phyloP scores from a whole-genome alignment of 2,113 vertebrate genomes.

The Pterocles burchelli region DNA sequence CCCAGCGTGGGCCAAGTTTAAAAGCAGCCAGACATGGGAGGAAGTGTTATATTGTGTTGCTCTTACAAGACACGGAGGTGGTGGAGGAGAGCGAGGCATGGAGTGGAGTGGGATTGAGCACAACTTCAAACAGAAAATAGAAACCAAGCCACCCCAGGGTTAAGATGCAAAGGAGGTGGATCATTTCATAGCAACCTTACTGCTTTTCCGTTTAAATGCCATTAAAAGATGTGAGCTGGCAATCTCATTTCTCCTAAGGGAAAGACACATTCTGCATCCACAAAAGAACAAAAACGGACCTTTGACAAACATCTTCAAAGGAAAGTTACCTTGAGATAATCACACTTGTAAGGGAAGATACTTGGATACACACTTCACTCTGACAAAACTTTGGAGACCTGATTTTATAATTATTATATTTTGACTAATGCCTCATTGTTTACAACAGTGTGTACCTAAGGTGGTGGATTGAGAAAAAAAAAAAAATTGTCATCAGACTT shows the following conservation, averaged over 20 bases:
- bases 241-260: conserved; percentile 32
- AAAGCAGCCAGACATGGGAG: conserved; percentile 81
- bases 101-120: conserved; percentile 27
- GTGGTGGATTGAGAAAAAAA: neutral
- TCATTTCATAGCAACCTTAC: conserved; percentile 39
- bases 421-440: neutral
- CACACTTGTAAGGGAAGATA: conserved; percentile 13
- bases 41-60: conserved; percentile 70
- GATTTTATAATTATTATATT: conserved; percentile 33
- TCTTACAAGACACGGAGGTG: conserved; percentile 70
- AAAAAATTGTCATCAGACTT: neutral
- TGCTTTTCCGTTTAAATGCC: conserved; percentile 48
- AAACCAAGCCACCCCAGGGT: conserved; percentile 53
- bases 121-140: conserved; percentile 61
- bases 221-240: conserved; percentile 32
- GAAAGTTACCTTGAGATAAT: conserved; percentile 34
- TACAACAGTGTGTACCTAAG: neutral
- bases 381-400: conserved; percentile 24
- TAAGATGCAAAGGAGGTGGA: conserved; percentile 37
- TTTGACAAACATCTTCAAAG: conserved; percentile 51
- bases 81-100: conserved; percentile 33
- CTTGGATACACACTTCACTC: neutral
- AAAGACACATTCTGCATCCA: conserved; percentile 11
- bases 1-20: conserved; percentile 82
- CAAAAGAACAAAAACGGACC: conserved; percentile 31